Percentiles rank a stretch among this genome's conserved stretches.
Conservation (phyloP, 1,140 invertebrate species). For the Nasonia giraulti region DNA sequence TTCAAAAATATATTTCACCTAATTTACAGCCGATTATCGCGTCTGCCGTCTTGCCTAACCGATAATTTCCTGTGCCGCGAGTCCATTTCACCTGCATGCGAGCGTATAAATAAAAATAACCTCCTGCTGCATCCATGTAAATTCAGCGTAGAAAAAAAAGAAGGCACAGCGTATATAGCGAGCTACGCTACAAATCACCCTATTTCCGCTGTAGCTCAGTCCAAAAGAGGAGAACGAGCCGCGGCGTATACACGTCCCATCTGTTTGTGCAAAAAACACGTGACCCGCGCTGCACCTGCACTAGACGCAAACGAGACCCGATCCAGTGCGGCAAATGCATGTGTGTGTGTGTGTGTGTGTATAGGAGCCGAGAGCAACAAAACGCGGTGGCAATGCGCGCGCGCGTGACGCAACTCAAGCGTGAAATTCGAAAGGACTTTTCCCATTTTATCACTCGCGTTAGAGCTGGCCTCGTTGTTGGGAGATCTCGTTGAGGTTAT, state of each 20-base stretch:
- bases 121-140: neutral
- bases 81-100: neutral
- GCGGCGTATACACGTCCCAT: neutral
- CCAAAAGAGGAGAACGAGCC: neutral
- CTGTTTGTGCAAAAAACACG: neutral
- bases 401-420: constrained; percentile 36
- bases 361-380: neutral
- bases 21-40: neutral
- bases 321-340: neutral
- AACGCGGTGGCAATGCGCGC: constrained; percentile 6
- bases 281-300: constrained; percentile 20
- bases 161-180: no score
- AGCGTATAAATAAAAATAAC: neutral
- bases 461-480: neutral
- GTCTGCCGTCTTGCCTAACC: neutral
- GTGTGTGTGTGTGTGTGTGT: neutral
- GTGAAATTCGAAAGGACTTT: constrained; percentile 48
- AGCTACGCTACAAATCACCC: neutral
- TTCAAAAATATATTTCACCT: neutral
- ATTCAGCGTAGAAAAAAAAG: neutral
- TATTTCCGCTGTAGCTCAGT: neutral
- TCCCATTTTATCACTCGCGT: constrained; percentile 20
- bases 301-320: neutral
- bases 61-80: neutral
- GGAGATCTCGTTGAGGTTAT: neutral